Evolutionary conservation across 2,113 vertebrate genomes (phyloP).

Genomic region (Pollachius pollachius): DNA sequence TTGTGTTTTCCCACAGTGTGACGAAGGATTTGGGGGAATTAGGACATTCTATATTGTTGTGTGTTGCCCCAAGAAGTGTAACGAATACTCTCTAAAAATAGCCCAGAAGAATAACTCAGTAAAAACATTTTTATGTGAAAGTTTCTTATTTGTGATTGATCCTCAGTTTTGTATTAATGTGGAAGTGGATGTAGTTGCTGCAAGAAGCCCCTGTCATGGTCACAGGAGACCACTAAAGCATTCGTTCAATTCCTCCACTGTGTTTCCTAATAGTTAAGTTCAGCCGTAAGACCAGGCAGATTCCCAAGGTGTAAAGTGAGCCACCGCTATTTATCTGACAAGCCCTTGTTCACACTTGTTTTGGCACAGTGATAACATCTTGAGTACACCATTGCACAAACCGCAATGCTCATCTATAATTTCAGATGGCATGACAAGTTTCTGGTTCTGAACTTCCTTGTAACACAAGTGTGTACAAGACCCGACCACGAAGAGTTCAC

Average conservation of each 20-base stretch:
- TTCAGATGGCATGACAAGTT: conserved; percentile 47
- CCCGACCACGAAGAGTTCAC: not conserved
- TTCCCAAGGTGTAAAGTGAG: conserved; percentile 37
- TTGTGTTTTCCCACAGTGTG: conserved; percentile 56
- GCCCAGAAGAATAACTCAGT: too few species aligned
- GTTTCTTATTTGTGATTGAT: conserved; percentile 8
- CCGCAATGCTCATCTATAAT: conserved; percentile 51
- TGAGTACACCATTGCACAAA: conserved; percentile 57
- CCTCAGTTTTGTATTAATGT: not conserved
- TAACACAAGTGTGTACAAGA: conserved; percentile 18
- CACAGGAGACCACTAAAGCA: conserved; percentile 6
- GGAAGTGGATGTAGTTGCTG: not conserved
- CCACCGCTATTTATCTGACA: conserved; percentile 38
- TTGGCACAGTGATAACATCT: conserved; percentile 50
- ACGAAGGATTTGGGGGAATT: conserved; percentile 66
- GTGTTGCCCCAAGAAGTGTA: not conserved
- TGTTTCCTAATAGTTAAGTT: conserved; percentile 40
- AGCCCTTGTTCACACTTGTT: conserved; percentile 32
- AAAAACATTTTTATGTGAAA: not conserved
- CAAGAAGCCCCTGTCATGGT: not conserved
- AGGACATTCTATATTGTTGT: conserved; percentile 17
- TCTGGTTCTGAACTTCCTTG: conserved; percentile 38
- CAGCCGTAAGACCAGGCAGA: conserved; percentile 26
- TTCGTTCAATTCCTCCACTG: conserved; percentile 34
- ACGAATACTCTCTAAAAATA: too few species aligned